Percentiles rank a stretch among this genome's conserved stretches.
Evolutionary conservation across 2,888 invertebrate genomes (phyloP).

Genomic region (Microctonus brassicae): DNA sequence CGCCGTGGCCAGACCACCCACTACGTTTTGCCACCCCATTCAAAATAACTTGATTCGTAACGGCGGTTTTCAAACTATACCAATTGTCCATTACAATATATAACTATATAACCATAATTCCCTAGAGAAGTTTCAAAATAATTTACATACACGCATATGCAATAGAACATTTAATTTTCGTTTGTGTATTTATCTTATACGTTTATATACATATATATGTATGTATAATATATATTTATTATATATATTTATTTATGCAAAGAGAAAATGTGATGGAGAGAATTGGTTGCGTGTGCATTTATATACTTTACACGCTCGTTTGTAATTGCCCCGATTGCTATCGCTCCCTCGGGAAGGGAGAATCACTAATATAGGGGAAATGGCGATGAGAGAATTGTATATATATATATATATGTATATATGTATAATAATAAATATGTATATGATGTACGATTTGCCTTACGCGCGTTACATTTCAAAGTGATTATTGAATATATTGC

Average conservation of each 20-base stretch:
- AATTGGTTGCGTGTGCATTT: slow-evolving; percentile 18
- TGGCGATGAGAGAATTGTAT: not conserved
- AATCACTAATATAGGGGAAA: not conserved
- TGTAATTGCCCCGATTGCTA: slow-evolving; percentile 22
- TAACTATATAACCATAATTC: not conserved
- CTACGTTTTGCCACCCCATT: not conserved
- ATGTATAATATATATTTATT: too few species aligned
- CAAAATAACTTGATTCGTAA: slow-evolving; percentile 2
- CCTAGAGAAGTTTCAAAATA: not conserved
- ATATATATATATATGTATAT: not conserved
- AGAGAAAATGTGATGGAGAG: not conserved
- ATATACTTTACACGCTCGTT: not conserved
- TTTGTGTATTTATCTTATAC: not conserved
- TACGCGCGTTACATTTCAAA: not conserved
- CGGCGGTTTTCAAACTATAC: slow-evolving; percentile 1
- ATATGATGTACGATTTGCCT: not conserved
- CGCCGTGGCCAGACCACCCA: slow-evolving; percentile 40
- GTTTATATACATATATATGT: too few species aligned
- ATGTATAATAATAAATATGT: not conserved
- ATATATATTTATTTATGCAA: not conserved
- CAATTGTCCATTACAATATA: not conserved
- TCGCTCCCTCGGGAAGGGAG: not conserved
- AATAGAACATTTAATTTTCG: not conserved
- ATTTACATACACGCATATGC: not conserved
- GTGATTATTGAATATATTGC: not conserved